Conservation (phyloP, 2,797 vertebrate species). For the Chrysocyon brachyurus region DNA sequence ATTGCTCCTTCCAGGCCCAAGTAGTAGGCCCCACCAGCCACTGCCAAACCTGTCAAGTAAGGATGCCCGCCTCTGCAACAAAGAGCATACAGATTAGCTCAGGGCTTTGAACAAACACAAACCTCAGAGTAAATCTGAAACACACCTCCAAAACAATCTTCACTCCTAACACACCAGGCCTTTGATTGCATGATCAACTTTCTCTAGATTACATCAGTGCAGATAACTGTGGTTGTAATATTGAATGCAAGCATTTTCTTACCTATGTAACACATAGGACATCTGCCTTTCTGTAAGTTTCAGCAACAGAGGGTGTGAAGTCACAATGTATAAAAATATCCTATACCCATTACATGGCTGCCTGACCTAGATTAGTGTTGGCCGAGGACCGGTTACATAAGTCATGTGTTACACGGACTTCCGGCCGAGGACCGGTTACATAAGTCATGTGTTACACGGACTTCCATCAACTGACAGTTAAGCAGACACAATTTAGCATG, state of each 20-base stretch:
- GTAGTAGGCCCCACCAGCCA: slow-evolving; percentile 98
- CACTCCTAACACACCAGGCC: neutral
- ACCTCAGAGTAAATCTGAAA: neutral
- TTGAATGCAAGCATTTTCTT: neutral
- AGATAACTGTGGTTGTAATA: neutral
- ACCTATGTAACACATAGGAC: neutral
- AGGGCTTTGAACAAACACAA: neutral
- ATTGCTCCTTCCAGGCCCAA: slow-evolving; percentile 98
- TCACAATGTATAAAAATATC: neutral
- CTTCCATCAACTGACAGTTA: slow-evolving; percentile 1
- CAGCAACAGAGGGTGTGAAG: neutral
- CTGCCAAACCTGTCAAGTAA: slow-evolving; percentile 97
- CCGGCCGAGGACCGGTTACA: neutral
- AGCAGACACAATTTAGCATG: neutral
- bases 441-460: slow-evolving; percentile 5
- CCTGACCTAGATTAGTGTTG: neutral
- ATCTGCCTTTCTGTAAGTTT: neutral
- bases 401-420: neutral
- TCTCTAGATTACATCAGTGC: neutral
- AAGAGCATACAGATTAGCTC: neutral
- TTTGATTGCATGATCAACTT: neutral
- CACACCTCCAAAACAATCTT: neutral
- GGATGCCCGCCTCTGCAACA: slow-evolving; percentile 96
- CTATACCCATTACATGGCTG: neutral
- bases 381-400: neutral